Evolutionary conservation across 64 coral and sea anemone genomes (phyloP), one percentile per base, ranked within the genome.

Genomic region (Porites australiensis): DNA sequence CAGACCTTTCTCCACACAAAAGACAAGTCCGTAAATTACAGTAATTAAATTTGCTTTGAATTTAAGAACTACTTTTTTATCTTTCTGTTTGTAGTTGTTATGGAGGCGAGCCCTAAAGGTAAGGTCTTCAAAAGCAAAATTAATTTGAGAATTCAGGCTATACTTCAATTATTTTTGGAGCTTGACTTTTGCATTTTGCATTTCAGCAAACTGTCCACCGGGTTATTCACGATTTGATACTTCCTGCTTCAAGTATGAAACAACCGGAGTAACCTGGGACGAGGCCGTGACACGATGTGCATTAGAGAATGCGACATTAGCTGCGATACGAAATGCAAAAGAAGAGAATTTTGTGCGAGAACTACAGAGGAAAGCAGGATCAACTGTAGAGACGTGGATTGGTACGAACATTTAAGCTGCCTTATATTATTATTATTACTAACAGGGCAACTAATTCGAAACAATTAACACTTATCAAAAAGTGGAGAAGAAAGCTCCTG

Each of bases 21-120:
- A 37, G 27, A 37, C 27, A 37, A 37, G 27, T 37, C 27, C 27
- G 27, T 37, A 37, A 0, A 37, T 37, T 37, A 37, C 27, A 37
- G 27, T 37, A 57, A 57, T 9, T 57, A 12, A 57, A 5, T 55
- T 4, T 12, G 12, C 7, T 57, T 57, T 57, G 1, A 19, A 27
- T 81, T 46, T 23, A 43, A 78, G 11, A 78, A 44, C 18, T 58
- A 22, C 6, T 3, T 78, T 44, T 78, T 76, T 64, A 6, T 48
- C 16, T 91, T 49, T 15, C 59, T 19, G 65, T 77, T 74, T 58
- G 12, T 74, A 96, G 95, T 93, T 90, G 87, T 96, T 6, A 90
- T 88, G 75, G 91, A 96, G 77, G 95, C 95, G 81, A 87, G 91
- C 49, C 64, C 87, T 19, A 93, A 93, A 96, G 95, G 95, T 96